phyloP scores from a whole-genome alignment of 2,888 invertebrate genomes.

The Hylaea fasciaria region DNA sequence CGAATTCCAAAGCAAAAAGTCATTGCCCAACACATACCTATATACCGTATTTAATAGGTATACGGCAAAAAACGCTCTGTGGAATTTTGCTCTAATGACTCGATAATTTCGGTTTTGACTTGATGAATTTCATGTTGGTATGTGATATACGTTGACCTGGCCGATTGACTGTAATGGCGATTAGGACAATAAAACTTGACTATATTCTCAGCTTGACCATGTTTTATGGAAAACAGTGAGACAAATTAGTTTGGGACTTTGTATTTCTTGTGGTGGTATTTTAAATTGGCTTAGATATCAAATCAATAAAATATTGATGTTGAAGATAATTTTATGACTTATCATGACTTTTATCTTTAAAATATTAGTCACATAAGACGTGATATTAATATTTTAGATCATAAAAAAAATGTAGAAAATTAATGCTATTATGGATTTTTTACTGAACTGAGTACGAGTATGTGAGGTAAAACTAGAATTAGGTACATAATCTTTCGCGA shows the following conservation, averaged over 20 bases:
- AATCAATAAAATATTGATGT: background rate
- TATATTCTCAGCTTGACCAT: conserved; percentile 34
- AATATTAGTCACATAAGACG: background rate
- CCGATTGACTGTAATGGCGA: conserved; percentile 37
- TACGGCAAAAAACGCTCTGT: conserved; percentile 69
- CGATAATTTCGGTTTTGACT: conserved; percentile 71
- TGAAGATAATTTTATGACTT: background rate
- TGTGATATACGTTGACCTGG: conserved; percentile 59
- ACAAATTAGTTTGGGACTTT: conserved; percentile 20
- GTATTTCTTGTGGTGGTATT: conserved; percentile 3
- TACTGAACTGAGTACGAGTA: too few relatives aligned
- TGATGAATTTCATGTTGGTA: conserved; percentile 69
- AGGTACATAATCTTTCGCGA: too few relatives aligned
- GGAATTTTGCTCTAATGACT: conserved; percentile 79
- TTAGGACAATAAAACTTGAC: conserved; percentile 38
- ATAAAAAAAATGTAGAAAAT: too few relatives aligned
- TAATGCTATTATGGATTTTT: too few relatives aligned
- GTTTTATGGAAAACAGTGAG: conserved; percentile 26
- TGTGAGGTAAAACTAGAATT: too few relatives aligned
- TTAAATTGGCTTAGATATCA: background rate
- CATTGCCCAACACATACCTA: conserved; percentile 61
- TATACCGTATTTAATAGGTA: conserved; percentile 65
- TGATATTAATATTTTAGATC: background rate
- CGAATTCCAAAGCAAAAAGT: conserved; percentile 79
- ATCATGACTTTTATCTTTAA: background rate